phyloP scores from a whole-genome alignment of 2,797 vertebrate genomes.

The Acrossocheilus fasciatus region DNA sequence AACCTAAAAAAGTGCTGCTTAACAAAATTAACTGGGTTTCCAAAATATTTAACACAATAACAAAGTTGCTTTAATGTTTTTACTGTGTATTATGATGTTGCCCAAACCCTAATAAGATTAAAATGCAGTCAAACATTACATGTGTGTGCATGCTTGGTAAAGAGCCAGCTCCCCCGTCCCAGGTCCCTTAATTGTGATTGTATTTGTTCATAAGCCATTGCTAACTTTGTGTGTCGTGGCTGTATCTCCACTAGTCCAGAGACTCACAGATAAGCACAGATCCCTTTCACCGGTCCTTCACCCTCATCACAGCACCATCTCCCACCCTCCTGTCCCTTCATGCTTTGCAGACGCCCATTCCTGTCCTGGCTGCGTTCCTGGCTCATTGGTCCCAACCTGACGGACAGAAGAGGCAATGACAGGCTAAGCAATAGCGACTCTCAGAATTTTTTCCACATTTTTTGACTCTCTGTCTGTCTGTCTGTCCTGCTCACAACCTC shows the following conservation, averaged over 20 bases:
- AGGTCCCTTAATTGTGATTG: neutral
- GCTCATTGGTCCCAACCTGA: constrained; percentile 80
- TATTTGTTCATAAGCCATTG: constrained; percentile 17
- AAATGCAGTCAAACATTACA: neutral
- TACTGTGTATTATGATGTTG: neutral
- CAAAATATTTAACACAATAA: neutral
- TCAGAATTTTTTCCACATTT: constrained; percentile 67
- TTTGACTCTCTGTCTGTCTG: constrained; percentile 53
- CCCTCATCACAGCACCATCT: constrained; percentile 52
- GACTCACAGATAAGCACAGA: constrained; percentile 37
- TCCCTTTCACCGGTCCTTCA: constrained; percentile 48
- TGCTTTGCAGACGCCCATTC: constrained; percentile 80
- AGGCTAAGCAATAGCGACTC: constrained; percentile 81
- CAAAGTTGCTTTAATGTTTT: neutral
- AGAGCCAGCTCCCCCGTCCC: neutral
- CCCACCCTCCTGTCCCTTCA: constrained; percentile 67
- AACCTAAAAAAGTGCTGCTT: neutral
- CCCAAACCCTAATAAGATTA: neutral
- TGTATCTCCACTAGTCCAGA: constrained; percentile 29
- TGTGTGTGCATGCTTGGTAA: constrained; percentile 14
- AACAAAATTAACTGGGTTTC: neutral
- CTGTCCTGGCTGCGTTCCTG: constrained; percentile 81
- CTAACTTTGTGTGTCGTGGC: constrained; percentile 36
- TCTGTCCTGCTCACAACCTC: constrained; percentile 57
- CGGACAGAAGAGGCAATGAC: constrained; percentile 84